Evolutionary conservation across 2,888 invertebrate genomes (phyloP).

Genomic region (Calliscelio sp.): DNA sequence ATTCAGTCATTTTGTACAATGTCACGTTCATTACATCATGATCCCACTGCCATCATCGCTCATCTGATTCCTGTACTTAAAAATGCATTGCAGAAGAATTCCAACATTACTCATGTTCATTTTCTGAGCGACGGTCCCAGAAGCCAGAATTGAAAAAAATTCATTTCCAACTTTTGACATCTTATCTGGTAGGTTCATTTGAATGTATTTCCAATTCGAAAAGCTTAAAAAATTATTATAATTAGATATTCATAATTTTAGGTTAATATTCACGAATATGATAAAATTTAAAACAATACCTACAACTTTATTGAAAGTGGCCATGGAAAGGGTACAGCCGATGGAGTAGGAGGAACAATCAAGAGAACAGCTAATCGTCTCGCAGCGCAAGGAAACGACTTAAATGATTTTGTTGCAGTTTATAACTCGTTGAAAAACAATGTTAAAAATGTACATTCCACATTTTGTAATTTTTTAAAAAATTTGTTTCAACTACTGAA

Average conservation of each 20-base stretch:
- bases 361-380: conserved; percentile 44
- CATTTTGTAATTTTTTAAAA: conserved; percentile 4
- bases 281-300: conserved; percentile 16
- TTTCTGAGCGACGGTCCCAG: conserved; percentile 43
- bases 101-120: conserved; percentile 31
- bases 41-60: conserved; percentile 41
- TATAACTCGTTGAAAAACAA: conserved; percentile 2
- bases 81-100: conserved; percentile 2
- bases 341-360: conserved; percentile 34
- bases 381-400: conserved; percentile 38
- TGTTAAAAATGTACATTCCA: conserved; percentile 6
- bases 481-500: conserved; percentile 12
- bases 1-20: conserved; percentile 26
- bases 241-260: conserved; percentile 9
- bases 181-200: no score
- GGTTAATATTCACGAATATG: conserved; percentile 15
- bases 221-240: neutral
- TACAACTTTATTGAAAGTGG: conserved; percentile 50
- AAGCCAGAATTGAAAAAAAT: conserved; percentile 37
- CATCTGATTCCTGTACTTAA: conserved; percentile 36
- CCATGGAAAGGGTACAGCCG: conserved; percentile 46
- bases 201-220: conserved; percentile 3
- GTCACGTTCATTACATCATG: conserved; percentile 29
- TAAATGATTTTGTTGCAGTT: conserved; percentile 18
- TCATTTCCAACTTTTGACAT: no score